Percentiles rank a stretch among this genome's conserved stretches.
phyloP scores from a whole-genome alignment of 2,888 invertebrate species.

The Sthenelais limicola region DNA sequence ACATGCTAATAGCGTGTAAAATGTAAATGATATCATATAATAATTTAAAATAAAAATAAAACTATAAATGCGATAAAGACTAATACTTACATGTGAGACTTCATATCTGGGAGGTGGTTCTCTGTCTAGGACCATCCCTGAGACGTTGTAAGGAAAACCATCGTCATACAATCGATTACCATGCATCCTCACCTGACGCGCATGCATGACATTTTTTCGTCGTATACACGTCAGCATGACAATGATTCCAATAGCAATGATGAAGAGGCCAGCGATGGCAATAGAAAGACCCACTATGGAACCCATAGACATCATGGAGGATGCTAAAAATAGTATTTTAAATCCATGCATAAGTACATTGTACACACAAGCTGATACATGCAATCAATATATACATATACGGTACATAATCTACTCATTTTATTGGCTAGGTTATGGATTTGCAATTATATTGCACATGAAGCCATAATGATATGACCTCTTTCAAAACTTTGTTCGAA shows the following conservation, averaged over 20 bases:
- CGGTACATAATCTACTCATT: too few relatives aligned
- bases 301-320: constrained; percentile 18
- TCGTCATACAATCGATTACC: background rate
- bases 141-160: constrained; percentile 7
- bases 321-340: background rate
- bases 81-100: constrained; percentile 22
- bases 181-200: constrained; percentile 5
- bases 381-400: too few relatives aligned
- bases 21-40: too few relatives aligned
- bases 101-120: constrained; percentile 40
- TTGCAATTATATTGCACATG: too few relatives aligned
- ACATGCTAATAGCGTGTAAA: too few relatives aligned
- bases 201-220: constrained; percentile 16
- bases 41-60: too few relatives aligned
- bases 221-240: constrained; percentile 38
- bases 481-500: too few relatives aligned
- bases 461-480: too few relatives aligned
- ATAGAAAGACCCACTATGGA: constrained; percentile 34
- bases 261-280: constrained; percentile 33
- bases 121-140: constrained; percentile 20
- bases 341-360: too few relatives aligned
- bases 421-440: too few relatives aligned
- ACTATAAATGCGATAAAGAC: too few relatives aligned
- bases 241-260: constrained; percentile 16
- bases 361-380: too few relatives aligned